These are phyloP conservation scores for Alca torda DNA, from an alignment of 2,797 vertebrate species.

Conservation along the genomic window DNA sequence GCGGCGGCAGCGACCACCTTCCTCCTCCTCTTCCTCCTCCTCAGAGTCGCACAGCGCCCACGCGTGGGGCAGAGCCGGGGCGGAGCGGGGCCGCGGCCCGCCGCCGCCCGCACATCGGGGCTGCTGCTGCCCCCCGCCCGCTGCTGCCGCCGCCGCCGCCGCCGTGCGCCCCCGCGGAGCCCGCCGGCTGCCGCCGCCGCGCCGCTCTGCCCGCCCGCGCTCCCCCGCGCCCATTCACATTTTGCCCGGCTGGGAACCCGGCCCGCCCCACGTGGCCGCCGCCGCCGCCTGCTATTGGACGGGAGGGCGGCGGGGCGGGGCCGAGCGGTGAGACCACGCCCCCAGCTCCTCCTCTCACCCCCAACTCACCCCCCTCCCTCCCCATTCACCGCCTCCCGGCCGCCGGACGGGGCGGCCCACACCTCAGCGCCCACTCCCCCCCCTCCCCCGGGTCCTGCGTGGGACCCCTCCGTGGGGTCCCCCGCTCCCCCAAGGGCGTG, in stretches of 20 bases:
- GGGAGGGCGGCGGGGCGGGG: neutral
- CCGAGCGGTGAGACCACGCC: fast-evolving
- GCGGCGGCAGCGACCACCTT: neutral
- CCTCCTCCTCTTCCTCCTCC: neutral
- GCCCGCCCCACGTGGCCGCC: conserved; percentile 69
- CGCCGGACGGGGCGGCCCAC: neutral
- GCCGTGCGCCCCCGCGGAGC: neutral
- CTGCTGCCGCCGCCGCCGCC: neutral
- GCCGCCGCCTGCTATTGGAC: conserved; percentile 49
- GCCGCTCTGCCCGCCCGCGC: conserved; percentile 73
- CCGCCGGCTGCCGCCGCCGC: neutral
- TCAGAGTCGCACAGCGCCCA: neutral
- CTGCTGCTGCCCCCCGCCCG: neutral
- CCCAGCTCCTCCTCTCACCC: neutral
- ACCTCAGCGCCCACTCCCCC: neutral
- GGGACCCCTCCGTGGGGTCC: neutral
- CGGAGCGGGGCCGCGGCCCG: conserved; percentile 1
- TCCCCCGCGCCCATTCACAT: conserved; percentile 87
- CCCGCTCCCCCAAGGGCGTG: neutral
- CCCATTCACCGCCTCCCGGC: neutral
- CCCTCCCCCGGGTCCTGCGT: neutral
- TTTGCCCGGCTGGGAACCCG: conserved; percentile 65
- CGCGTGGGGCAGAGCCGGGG: neutral
- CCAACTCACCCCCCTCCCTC: neutral
- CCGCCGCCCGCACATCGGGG: neutral